Conservation (phyloP, 2,888 invertebrate species). For the Drosophila kanekoi region DNA sequence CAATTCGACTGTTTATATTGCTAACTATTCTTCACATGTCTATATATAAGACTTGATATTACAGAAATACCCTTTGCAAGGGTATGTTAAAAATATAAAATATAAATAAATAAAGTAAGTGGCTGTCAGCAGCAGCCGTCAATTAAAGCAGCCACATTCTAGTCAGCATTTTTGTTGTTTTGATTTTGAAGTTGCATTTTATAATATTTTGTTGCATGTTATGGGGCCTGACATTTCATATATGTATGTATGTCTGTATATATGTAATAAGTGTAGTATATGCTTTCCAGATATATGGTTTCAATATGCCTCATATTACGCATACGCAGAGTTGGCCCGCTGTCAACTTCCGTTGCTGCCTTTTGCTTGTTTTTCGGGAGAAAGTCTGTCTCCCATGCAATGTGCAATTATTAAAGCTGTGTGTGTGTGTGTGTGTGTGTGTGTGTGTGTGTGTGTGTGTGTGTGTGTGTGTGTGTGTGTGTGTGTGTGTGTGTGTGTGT, state of each 20-base stretch:
- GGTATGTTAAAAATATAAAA: conserved; percentile 6
- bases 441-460: too few relatives aligned
- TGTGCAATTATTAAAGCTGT: conserved; percentile 56
- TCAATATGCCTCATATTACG: conserved; percentile 56
- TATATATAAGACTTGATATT: too few relatives aligned
- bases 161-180: not conserved
- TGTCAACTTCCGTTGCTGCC: conserved; percentile 65
- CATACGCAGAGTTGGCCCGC: conserved; percentile 62
- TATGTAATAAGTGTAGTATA: conserved; percentile 9
- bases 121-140: not conserved
- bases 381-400: conserved; percentile 62
- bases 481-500: too few relatives aligned
- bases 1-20: too few relatives aligned
- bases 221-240: conserved; percentile 3
- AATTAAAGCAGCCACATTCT: conserved; percentile 34
- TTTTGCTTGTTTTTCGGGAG: conserved; percentile 57
- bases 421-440: conserved; percentile 25
- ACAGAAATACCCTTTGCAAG: not conserved
- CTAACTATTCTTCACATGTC: too few relatives aligned
- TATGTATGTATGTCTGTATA: not conserved
- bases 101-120: conserved; percentile 14
- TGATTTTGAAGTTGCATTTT: conserved; percentile 11
- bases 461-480: too few relatives aligned
- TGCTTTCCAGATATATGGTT: conserved; percentile 5
- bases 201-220: conserved; percentile 1